Base-by-base conservation (phyloP, 2,113 vertebrate genomes). In the Microtus pennsylvanicus region DNA sequence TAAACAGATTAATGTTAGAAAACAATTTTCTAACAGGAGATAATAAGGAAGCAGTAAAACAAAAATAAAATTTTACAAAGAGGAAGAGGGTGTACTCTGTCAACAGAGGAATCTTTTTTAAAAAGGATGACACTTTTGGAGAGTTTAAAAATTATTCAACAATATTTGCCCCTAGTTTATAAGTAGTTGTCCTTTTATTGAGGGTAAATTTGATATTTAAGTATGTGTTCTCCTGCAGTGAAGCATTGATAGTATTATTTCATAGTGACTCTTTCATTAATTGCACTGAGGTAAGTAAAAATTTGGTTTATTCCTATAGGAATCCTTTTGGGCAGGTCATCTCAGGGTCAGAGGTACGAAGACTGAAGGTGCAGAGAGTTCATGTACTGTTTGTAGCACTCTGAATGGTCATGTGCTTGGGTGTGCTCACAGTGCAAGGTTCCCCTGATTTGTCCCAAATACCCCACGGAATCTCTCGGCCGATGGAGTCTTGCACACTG, bases 21-120 rank as follows among this genome's bases (percentile, higher is more conserved):
- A 95, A 94, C 42, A 92, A 4, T 86, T 96, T 97, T 92, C 89
- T 80, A 83, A 86, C 14, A 92, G 91, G 89, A 95, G 65, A 94
- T 95, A 90, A 95, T 95, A 96, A 97, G 94, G 94, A 97, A 94
- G 93, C 97, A 85, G 89, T 77, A 22, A 96, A 96, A 89, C 7
- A 77, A 91, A 97, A 96, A 93, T 93, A 80, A 75, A 93, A 96
- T 55, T 9, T 70, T 91, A 89, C 28, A 58, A 89, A 93, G 42
- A 87, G 30, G 76, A 80, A 93, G 97, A 85, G 87, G 65, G 76
- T 42, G 47, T 10, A n/a, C 52, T 83, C 55, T 11, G 67, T 35
- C 47, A 95, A 61, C 45, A 72, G 45, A 80, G 14, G 5, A 33
- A 19, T 50, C 5, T 86, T 67, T 67, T 45, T 83, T 11, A 81